Evolutionary conservation across 2,888 invertebrate genomes (phyloP).

Genomic region (Euplexia lucipara): DNA sequence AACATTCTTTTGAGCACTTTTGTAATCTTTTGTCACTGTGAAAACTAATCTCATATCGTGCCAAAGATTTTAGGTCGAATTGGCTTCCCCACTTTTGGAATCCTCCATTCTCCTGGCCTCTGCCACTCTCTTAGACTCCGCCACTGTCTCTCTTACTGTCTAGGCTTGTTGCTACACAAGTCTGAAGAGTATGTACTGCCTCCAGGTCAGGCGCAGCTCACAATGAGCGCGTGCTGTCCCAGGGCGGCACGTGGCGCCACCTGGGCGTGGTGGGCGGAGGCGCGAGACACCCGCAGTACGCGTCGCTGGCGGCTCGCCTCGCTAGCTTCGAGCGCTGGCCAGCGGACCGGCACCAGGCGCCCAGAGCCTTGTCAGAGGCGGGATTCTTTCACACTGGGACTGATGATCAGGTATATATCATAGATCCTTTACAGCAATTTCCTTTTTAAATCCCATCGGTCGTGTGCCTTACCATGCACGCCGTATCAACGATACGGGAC

Average conservation of each 20-base stretch:
- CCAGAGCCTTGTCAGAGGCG: slow-evolving; percentile 95
- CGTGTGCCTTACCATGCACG: too few relatives aligned
- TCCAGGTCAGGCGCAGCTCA: slow-evolving; percentile 82
- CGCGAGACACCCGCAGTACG: slow-evolving; percentile 92
- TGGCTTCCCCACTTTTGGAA: too few relatives aligned
- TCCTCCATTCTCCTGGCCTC: too few relatives aligned
- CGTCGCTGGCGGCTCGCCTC: slow-evolving; percentile 93
- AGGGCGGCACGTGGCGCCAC: slow-evolving; percentile 80
- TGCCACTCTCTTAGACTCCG: too few relatives aligned
- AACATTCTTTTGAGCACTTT: background rate
- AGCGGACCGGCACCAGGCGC: slow-evolving; percentile 93
- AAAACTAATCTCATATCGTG: too few relatives aligned
- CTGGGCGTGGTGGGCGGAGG: slow-evolving; percentile 85
- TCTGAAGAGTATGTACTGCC: background rate
- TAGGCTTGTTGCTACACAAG: too few relatives aligned
- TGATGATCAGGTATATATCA: slow-evolving; percentile 90
- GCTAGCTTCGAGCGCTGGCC: slow-evolving; percentile 95
- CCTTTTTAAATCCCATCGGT: too few relatives aligned
- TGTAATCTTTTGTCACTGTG: background rate
- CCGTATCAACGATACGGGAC: too few relatives aligned
- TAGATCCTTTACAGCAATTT: background rate
- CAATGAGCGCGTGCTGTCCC: slow-evolving; percentile 80
- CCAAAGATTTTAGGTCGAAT: too few relatives aligned
- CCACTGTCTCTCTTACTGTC: too few relatives aligned
- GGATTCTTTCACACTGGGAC: slow-evolving; percentile 96